Conservation (phyloP, 1,140 invertebrate species). For the Zaprionus tsacasi region DNA sequence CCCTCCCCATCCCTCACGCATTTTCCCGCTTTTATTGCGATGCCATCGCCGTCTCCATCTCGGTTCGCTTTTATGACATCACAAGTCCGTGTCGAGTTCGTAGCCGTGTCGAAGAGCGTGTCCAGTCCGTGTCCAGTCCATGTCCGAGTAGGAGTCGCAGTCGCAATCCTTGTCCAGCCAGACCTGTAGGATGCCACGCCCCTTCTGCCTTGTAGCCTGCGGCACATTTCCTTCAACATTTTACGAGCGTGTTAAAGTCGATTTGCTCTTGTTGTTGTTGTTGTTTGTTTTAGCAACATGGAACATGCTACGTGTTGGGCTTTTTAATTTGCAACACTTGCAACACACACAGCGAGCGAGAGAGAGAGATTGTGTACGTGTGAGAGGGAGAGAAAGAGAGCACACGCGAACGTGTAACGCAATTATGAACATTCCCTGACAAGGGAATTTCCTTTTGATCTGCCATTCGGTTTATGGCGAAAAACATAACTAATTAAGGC, state of each 20-base stretch:
- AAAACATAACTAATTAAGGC: conserved; percentile 54
- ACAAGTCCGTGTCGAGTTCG: conserved; percentile 8
- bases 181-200: conserved; percentile 15
- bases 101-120: neutral
- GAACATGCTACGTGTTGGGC: conserved; percentile 67
- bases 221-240: conserved; percentile 51
- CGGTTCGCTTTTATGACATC: conserved; percentile 59
- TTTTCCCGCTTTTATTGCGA: conserved; percentile 53
- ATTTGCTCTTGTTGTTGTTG: conserved; percentile 27
- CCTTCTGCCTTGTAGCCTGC: conserved; percentile 6
- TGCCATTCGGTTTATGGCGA: conserved; percentile 25
- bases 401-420: conserved; percentile 22
- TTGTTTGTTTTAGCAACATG: conserved; percentile 61
- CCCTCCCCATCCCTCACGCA: conserved; percentile 11
- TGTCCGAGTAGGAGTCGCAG: neutral
- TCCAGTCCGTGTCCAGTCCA: neutral
- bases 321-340: conserved; percentile 66
- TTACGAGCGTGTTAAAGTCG: conserved; percentile 61
- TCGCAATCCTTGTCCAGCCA: neutral
- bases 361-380: too few relatives aligned
- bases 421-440: conserved; percentile 36
- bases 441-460: conserved; percentile 31
- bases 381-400: neutral
- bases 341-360: conserved; percentile 22
- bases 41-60: neutral